Evolutionary conservation across 2,113 vertebrate species (phyloP).

Genomic region (Vanacampus margaritifer): DNA sequence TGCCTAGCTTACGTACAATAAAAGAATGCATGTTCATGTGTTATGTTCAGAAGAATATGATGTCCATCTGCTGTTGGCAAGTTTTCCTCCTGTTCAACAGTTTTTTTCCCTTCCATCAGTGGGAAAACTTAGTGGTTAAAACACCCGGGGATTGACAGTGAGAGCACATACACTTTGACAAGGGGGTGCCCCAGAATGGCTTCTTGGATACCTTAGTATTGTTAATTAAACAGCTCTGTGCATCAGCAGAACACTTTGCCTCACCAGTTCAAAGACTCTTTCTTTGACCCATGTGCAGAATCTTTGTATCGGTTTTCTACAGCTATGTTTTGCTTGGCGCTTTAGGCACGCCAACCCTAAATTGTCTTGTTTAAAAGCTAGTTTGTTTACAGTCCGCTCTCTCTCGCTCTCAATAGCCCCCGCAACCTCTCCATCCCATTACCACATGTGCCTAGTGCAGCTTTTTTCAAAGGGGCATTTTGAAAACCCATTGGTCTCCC

Average conservation of each 20-base stretch:
- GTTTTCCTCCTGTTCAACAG: constrained; percentile 25
- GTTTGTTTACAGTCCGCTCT: constrained; percentile 76
- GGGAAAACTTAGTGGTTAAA: constrained; percentile 61
- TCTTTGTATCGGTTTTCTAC: constrained; percentile 76
- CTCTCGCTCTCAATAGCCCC: constrained; percentile 29
- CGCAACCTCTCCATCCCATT: constrained; percentile 20
- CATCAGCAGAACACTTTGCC: constrained; percentile 48
- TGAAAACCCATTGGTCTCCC: constrained; percentile 9
- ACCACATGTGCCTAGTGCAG: constrained; percentile 55
- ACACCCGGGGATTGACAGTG: constrained; percentile 63
- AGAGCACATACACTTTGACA: constrained; percentile 70
- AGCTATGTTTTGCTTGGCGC: constrained; percentile 76
- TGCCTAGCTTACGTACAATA: neutral
- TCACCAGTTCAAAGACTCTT: constrained; percentile 66
- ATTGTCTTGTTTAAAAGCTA: constrained; percentile 78
- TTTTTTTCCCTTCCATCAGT: constrained; percentile 23
- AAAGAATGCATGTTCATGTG: neutral
- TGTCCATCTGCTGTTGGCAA: constrained; percentile 42
- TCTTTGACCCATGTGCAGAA: constrained; percentile 76
- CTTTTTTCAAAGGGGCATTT: constrained; percentile 45
- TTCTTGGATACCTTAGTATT: constrained; percentile 67
- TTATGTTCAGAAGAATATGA: constrained; percentile 30
- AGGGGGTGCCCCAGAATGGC: constrained; percentile 51
- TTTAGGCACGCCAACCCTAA: constrained; percentile 57
- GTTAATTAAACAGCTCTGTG: constrained; percentile 74